Conservation (phyloP, 2,113 vertebrate species). For the Notothenia coriiceps region DNA sequence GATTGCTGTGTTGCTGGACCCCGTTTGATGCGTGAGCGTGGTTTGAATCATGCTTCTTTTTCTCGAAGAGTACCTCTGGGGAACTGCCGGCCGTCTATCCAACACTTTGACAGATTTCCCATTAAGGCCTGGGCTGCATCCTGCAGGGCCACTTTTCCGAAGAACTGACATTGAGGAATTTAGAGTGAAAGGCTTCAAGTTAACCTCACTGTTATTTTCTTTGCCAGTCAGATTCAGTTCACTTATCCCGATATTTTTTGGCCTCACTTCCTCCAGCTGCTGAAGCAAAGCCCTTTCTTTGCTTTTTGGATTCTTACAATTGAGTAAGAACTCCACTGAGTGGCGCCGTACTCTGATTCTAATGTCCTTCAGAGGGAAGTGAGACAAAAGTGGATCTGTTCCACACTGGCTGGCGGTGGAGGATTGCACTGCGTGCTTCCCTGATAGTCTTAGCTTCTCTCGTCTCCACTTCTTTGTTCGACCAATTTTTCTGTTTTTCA, state of each 20-base stretch:
- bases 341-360: constrained; percentile 79
- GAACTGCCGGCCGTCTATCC: constrained; percentile 30
- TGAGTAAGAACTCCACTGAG: constrained; percentile 78
- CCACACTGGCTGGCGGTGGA: constrained; percentile 30
- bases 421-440: constrained; percentile 49
- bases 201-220: constrained; percentile 42
- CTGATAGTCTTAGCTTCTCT: constrained; percentile 72
- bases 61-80: constrained; percentile 65
- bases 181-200: constrained; percentile 69
- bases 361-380: constrained; percentile 74
- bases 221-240: constrained; percentile 12
- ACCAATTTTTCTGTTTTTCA: constrained; percentile 77
- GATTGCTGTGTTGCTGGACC: constrained; percentile 10
- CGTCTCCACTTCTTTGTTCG: constrained; percentile 79
- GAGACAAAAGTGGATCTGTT: constrained; percentile 54
- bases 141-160: constrained; percentile 25
- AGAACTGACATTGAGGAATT: constrained; percentile 37
- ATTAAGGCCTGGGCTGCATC: constrained; percentile 3
- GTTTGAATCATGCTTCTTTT: constrained; percentile 51
- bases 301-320: constrained; percentile 80
- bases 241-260: constrained; percentile 22
- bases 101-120: constrained; percentile 56
- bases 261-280: constrained; percentile 67
- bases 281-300: constrained; percentile 76
- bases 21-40: background rate